Evolutionary conservation across 2,797 vertebrate genomes (phyloP).

Genomic region (Semaprochilodus insignis): DNA sequence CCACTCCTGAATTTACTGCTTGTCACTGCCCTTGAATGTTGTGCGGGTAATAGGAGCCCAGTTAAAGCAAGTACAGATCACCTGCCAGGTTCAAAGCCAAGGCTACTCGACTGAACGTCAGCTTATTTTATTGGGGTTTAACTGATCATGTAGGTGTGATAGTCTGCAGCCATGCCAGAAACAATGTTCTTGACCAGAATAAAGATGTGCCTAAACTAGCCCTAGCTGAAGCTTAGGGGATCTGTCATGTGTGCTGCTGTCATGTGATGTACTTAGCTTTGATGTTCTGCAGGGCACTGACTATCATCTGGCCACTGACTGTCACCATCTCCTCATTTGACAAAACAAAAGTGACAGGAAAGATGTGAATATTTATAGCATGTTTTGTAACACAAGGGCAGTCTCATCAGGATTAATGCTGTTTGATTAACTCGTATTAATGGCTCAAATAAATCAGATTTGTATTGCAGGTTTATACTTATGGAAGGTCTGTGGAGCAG

Average conservation of each 20-base stretch:
- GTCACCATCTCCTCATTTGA: background rate
- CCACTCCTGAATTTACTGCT: background rate
- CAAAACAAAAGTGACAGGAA: background rate
- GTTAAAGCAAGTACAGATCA: background rate
- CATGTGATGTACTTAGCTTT: background rate
- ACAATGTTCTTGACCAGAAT: too few species aligned
- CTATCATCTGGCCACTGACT: background rate
- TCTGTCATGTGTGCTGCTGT: background rate
- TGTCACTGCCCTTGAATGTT: background rate
- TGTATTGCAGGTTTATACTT: too few species aligned
- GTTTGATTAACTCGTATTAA: background rate
- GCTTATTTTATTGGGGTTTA: background rate
- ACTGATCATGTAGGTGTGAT: background rate
- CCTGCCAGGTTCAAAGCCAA: background rate
- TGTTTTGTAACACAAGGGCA: background rate
- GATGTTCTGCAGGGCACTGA: background rate
- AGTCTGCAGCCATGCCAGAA: background rate
- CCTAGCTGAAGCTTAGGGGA: background rate
- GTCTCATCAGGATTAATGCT: background rate
- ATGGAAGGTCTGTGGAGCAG: too few species aligned
- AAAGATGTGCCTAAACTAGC: background rate
- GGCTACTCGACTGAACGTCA: background rate
- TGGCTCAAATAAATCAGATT: too few species aligned
- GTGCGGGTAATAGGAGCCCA: background rate
- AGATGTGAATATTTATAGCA: conserved; percentile 6